phyloP scores from a whole-genome alignment of 1,140 invertebrate genomes.

The Drosophila funebris region DNA sequence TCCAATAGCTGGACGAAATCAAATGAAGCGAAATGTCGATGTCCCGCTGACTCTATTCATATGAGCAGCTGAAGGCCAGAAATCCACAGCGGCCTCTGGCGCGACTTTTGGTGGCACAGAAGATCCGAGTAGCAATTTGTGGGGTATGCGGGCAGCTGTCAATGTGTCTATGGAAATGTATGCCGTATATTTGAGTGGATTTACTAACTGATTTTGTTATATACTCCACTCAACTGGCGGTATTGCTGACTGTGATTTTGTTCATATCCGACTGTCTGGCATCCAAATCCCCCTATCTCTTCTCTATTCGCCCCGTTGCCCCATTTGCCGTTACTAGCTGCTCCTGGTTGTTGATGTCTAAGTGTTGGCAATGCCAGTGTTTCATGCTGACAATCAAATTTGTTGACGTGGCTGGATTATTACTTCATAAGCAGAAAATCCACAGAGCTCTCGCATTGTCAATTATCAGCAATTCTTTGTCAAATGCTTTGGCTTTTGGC shows the following conservation, averaged over 20 bases:
- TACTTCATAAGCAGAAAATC: conserved; percentile 80
- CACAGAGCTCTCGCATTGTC: conserved; percentile 57
- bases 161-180: conserved; percentile 81
- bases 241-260: conserved; percentile 63
- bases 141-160: conserved; percentile 73
- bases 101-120: conserved; percentile 9
- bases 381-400: conserved; percentile 78
- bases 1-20: conserved; percentile 60
- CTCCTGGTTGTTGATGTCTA: conserved; percentile 33
- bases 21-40: conserved; percentile 82
- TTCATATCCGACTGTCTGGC: conserved; percentile 14
- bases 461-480: conserved; percentile 77
- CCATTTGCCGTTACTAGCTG: neutral
- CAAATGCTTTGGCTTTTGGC: conserved; percentile 34
- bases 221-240: conserved; percentile 43
- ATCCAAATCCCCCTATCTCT: neutral
- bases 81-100: conserved; percentile 28
- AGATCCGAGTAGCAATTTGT: neutral
- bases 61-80: conserved; percentile 48
- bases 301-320: too few species aligned
- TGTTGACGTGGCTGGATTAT: conserved; percentile 82
- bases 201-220: conserved; percentile 79
- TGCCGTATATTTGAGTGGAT: conserved; percentile 78
- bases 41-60: conserved; percentile 78
- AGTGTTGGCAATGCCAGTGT: conserved; percentile 39